Conservation (phyloP, 2,797 vertebrate genomes). For the Xenentodon cancila region DNA sequence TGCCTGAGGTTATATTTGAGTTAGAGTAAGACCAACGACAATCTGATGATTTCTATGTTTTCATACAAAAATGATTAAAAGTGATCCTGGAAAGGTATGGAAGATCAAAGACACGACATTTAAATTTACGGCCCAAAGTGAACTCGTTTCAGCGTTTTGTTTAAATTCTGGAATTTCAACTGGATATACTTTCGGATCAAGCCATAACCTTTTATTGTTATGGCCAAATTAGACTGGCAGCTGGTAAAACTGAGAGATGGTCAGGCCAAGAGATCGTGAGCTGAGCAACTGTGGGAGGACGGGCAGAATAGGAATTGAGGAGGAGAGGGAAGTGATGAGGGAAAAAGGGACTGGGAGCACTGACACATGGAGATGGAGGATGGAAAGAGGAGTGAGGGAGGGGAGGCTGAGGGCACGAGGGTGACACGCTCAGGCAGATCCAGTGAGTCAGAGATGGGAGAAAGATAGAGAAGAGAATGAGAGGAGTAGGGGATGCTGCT, state of each 20-base stretch:
- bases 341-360: conserved; percentile 56
- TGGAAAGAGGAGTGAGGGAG: conserved; percentile 38
- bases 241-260: conserved; percentile 59
- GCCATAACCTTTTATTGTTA: conserved; percentile 6
- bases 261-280: conserved; percentile 53
- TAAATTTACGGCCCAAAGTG: too few relatives aligned
- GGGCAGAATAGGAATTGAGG: conserved; percentile 42
- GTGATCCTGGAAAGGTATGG: too few relatives aligned
- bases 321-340: conserved; percentile 58
- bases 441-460: conserved; percentile 30
- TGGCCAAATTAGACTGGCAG: conserved; percentile 46
- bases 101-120: too few relatives aligned
- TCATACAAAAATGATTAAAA: too few relatives aligned
- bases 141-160: too few relatives aligned
- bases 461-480: conserved; percentile 51
- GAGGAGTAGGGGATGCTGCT: conserved; percentile 40
- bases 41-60: too few relatives aligned
- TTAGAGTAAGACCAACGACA: too few relatives aligned
- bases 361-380: conserved; percentile 57
- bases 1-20: too few relatives aligned
- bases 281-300: conserved; percentile 56
- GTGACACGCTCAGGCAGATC: conserved; percentile 56
- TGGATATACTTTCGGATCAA: conserved; percentile 8
- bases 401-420: conserved; percentile 57
- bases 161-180: neutral